Percentiles rank a stretch among this genome's conserved stretches.
phyloP scores from a whole-genome alignment of 2,888 invertebrate genomes.

The Microplitis manilae region DNA sequence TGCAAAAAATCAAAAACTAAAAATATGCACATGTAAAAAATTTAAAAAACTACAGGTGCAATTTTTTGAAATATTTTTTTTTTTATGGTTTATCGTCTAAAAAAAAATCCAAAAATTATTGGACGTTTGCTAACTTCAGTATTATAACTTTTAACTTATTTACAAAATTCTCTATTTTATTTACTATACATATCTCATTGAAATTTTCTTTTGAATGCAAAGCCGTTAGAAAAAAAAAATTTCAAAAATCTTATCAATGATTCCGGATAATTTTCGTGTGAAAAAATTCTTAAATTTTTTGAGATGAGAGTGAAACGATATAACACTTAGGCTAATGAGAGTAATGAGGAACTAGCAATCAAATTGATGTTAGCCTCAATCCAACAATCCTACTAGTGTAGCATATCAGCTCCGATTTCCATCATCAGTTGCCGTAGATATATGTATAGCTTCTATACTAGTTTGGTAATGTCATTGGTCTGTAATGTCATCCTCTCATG shows the following conservation, averaged over 20 bases:
- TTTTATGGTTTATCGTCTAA: too few species aligned
- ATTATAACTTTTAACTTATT: too few species aligned
- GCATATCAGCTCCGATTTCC: conserved; percentile 48
- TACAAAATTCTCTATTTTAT: too few species aligned
- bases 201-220: too few species aligned
- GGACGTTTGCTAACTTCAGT: too few species aligned
- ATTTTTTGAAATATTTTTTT: too few species aligned
- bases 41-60: too few species aligned
- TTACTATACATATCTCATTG: too few species aligned
- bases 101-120: too few species aligned
- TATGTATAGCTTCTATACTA: background rate
- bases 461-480: conserved; percentile 61
- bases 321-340: conserved; percentile 34
- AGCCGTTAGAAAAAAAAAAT: too few species aligned
- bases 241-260: background rate
- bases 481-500: conserved; percentile 59
- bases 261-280: background rate
- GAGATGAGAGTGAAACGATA: background rate
- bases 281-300: background rate
- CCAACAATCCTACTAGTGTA: conserved; percentile 26
- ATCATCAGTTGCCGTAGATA: conserved; percentile 43
- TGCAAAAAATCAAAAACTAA: too few species aligned
- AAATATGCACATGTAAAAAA: too few species aligned
- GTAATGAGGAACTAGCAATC: conserved; percentile 26
- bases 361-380: conserved; percentile 31